Conservation (phyloP, 2,797 vertebrate genomes). For the Xiphorhynchus erythropygius region DNA sequence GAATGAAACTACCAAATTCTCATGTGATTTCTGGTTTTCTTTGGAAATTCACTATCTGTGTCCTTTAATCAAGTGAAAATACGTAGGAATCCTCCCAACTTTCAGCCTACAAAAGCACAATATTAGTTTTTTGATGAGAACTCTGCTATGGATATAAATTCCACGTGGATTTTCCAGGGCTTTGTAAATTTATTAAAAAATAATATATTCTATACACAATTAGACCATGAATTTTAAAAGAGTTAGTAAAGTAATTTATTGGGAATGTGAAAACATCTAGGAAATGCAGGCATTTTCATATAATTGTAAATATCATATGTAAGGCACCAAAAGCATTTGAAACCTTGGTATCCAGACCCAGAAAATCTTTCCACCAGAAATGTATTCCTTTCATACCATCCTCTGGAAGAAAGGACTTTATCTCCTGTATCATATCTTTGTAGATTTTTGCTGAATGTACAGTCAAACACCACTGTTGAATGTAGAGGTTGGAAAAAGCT, state of each 20-base stretch:
- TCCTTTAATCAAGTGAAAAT: conserved; percentile 57
- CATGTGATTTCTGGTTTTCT: conserved; percentile 8
- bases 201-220: conserved; percentile 5
- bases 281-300: background rate
- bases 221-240: conserved; percentile 24
- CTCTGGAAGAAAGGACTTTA: background rate
- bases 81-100: background rate
- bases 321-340: background rate
- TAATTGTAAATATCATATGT: background rate
- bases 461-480: background rate
- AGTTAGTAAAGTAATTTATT: background rate
- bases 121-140: conserved; percentile 36
- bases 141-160: conserved; percentile 12
- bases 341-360: background rate
- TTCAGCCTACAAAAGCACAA: conserved; percentile 13
- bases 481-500: accelerated
- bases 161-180: conserved; percentile 21
- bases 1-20: background rate
- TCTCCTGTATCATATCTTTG: background rate
- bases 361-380: background rate
- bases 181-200: conserved; percentile 55
- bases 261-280: background rate
- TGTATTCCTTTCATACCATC: background rate
- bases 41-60: background rate
- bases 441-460: background rate